Conservation (phyloP, 2,797 vertebrate genomes). For the Microcaecilia unicolor region DNA sequence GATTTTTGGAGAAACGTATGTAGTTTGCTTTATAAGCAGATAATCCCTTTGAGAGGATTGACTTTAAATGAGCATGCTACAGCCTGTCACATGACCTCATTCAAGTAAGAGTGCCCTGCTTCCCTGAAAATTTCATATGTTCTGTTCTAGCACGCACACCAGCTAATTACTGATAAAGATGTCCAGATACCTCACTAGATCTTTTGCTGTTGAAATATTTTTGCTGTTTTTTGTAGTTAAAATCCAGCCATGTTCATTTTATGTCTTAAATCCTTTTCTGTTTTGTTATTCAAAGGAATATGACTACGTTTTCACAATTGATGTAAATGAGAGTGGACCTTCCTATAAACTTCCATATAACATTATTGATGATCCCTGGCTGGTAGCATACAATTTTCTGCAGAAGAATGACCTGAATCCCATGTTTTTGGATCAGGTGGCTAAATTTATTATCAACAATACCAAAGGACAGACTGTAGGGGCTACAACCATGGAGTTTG, state of each 20-base stretch:
- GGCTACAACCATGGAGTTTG: slow-evolving; percentile 46
- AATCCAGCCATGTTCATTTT: background rate
- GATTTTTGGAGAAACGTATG: no score
- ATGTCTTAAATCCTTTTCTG: slow-evolving; percentile 5
- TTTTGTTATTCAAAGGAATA: slow-evolving; percentile 72
- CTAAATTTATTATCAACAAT: slow-evolving; percentile 95
- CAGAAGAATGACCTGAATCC: slow-evolving; percentile 90
- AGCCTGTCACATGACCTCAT: no score
- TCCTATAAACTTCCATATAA: slow-evolving; percentile 95
- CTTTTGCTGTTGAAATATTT: no score
- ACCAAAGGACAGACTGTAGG: slow-evolving; percentile 78
- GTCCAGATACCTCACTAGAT: no score
- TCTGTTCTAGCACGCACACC: no score
- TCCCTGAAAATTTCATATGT: no score
- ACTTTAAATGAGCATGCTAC: no score
- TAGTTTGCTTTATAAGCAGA: no score
- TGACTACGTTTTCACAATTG: slow-evolving; percentile 93
- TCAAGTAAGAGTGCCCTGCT: no score
- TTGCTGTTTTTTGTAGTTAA: no score
- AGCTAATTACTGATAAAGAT: no score
- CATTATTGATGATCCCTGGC: slow-evolving; percentile 85
- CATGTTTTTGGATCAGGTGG: slow-evolving; percentile 95
- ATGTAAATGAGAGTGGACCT: slow-evolving; percentile 87
- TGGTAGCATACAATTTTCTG: slow-evolving; percentile 89
- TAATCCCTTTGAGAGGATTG: no score